phyloP scores from a whole-genome alignment of 2,113 vertebrate genomes.

The Hippocampus barbouri region DNA sequence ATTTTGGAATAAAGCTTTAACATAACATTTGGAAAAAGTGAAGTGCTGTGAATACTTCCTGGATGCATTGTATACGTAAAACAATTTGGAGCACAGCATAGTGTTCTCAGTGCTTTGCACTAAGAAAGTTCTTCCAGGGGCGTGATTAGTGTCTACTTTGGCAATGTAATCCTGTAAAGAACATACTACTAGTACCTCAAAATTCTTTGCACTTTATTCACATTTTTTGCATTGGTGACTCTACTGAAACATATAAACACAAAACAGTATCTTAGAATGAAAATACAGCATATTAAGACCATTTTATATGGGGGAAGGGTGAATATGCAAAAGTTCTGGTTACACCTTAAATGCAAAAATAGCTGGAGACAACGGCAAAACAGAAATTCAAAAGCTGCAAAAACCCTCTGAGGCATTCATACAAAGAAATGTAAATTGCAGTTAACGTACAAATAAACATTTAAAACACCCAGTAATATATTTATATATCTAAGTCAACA shows the following conservation, averaged over 20 bases:
- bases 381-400: background rate
- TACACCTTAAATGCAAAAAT: constrained; percentile 21
- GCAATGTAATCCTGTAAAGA: background rate
- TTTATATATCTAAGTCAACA: background rate
- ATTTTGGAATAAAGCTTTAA: background rate
- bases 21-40: background rate
- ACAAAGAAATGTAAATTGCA: constrained; percentile 20
- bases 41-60: background rate
- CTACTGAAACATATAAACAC: background rate
- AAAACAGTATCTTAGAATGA: background rate
- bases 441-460: constrained; percentile 1
- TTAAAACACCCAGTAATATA: constrained; percentile 5
- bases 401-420: background rate
- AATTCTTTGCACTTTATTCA: background rate
- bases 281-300: background rate
- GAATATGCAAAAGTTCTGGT: constrained; percentile 15
- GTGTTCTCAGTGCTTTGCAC: background rate
- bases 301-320: no score
- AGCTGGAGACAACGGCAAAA: background rate
- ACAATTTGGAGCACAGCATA: background rate
- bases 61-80: background rate
- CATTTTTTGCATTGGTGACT: background rate
- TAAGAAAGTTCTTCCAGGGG: background rate
- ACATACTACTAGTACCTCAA: background rate
- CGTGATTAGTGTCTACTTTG: background rate